These are phyloP conservation scores for Fragum fragum DNA, from an alignment of 2,888 invertebrate species.

Conservation along the genomic window DNA sequence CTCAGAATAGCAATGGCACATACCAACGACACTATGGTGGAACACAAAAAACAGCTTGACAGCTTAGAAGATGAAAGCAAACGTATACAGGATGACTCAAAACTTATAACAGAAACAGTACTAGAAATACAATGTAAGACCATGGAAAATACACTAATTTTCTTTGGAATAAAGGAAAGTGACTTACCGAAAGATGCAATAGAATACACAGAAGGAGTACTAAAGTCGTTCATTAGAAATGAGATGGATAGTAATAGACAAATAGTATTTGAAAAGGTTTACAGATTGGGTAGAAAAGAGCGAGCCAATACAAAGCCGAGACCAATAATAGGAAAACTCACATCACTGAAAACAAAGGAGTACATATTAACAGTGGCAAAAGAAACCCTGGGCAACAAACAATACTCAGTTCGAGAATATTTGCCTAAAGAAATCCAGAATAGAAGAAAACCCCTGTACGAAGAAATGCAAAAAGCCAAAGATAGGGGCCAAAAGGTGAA, in stretches of 20 bases:
- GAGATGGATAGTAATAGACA: background rate
- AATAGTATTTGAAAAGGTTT: background rate
- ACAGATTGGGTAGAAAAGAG: background rate
- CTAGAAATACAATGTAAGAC: slow-evolving; percentile 19
- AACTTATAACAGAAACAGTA: slow-evolving; percentile 11
- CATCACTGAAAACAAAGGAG: background rate
- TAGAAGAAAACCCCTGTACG: slow-evolving; percentile 17
- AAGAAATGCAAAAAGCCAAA: slow-evolving; percentile 24
- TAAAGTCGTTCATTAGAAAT: background rate
- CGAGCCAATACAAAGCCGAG: background rate
- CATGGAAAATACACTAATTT: slow-evolving; percentile 4
- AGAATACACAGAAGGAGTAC: background rate
- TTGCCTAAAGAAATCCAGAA: slow-evolving; percentile 18
- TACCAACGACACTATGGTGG: background rate
- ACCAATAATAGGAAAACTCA: slow-evolving; percentile 11
- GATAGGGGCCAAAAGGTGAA: background rate
- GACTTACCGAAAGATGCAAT: background rate
- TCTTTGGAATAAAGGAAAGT: background rate
- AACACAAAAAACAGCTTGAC: background rate
- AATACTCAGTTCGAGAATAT: background rate
- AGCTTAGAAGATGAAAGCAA: slow-evolving; percentile 6
- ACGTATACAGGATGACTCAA: background rate
- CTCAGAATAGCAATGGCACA: slow-evolving; percentile 15
- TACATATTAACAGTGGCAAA: background rate
- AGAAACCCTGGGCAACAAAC: background rate